Base-by-base conservation (phyloP, 2,888 invertebrate species). In the Mimachlamys varia region DNA sequence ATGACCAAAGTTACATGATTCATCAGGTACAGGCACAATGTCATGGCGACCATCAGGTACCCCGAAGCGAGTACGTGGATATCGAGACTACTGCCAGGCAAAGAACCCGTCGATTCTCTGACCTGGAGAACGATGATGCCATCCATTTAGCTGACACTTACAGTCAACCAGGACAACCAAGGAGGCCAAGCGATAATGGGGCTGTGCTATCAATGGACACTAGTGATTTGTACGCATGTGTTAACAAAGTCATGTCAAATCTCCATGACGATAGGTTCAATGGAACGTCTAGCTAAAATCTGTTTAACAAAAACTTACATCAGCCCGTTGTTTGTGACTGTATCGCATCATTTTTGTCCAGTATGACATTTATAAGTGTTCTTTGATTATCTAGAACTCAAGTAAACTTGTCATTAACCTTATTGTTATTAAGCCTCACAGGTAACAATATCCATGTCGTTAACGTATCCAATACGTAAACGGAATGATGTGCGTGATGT, bases 151-250 rank as follows among this genome's bases (percentile, higher is more conserved):
- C 76, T 12, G 76, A 76, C 76, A 76, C 76, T 13, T 76, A 76
- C 27, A 76, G 76, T 33, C 76, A 76, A 33, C 76, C 76, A 22
- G 76, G 27, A 2, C 76, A 27, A 76, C 27, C 27, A 12, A 76
- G 76, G 76, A 76, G 76, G 17, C 76, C 76, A 76, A 76, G 76
- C 76, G 76, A 76, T 33, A 76, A 76, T 33, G 53, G 53, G 19
- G 53, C 53, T 13, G 12, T 76, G 4, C 27, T 33, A 76, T 33
- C 76, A 0, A 76, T 76, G 76, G 76, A 76, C 33, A 76, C 76
- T 15, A 76, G 76, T 76, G 76, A 76, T 76, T 22, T 76, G 27
- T 76, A 76, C 15, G 76, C 76, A 13, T 76, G 76, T 33, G 76
- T 76, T 15, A 7, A 76, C 33, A 76, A 76, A 76, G 76, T 76